Base-by-base conservation (phyloP, 2,888 invertebrate genomes). In the Deroplatys truncata region DNA sequence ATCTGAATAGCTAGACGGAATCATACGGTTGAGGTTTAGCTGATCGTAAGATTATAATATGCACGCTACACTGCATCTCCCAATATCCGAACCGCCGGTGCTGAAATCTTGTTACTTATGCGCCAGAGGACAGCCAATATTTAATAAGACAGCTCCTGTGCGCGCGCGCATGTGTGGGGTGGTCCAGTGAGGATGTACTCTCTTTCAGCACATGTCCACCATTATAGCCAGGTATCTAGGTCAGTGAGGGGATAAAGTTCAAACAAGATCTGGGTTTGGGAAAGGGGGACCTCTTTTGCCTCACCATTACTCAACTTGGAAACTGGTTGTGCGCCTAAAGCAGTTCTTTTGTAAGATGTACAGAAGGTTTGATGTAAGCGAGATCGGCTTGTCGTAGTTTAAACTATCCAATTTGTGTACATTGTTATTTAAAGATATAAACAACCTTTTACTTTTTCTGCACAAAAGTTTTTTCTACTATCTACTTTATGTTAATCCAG, bases 41-140 rank as follows among this genome's bases (percentile, higher is more conserved):
- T 85, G 85, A 85, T 28, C 49, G 85, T 85, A 49, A 49, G 85
- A 85, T 13, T 85, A 56, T 85, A 85, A 85, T 85, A 85, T 85
- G 85, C 28, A 49, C 20, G 56, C 49, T 85, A 43, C n/a, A 29
- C 28, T 56, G 85, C n/a, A 28, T 43, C 49, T 85, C 43, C 49
- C 85, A 28, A 85, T 85, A 85, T 85, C 56, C 43, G 85, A 85
- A 85, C 28, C 49, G 43, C 15, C 43, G 28, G 85, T 43, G 56
- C 15, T 85, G 85, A n/a, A 85, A 85, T 56, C 85, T 85, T 85
- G 85, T 49, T 56, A 85, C n/a, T 10, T 28, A 56, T 56, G 85
- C 85, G 56, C 56, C 49, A 85, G 85, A 85, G 85, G 43, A 85
- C 28, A 15, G 49, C 85, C 49, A 85, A 56, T 85, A 85, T 85